Evolutionary conservation across 2,888 invertebrate species (phyloP).

Genomic region (Iselma pallidipennis): DNA sequence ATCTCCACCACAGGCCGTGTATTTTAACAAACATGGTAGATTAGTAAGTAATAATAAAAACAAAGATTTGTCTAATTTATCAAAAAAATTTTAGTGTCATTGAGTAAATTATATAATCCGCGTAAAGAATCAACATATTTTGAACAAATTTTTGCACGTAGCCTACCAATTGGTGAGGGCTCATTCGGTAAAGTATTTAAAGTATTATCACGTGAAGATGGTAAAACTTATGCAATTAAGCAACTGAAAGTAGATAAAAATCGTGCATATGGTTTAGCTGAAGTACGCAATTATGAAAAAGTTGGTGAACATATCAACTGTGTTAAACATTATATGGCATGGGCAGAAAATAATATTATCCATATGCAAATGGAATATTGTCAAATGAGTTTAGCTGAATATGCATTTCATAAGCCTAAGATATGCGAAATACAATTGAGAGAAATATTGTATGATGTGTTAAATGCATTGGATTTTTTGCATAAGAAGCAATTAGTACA

Average conservation of each 20-base stretch:
- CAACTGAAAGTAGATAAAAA: slow-evolving; percentile 64
- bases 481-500: slow-evolving; percentile 71
- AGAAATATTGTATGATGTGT: slow-evolving; percentile 68
- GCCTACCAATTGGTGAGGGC: slow-evolving; percentile 69
- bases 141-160: slow-evolving; percentile 68
- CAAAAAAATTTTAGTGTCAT: slow-evolving; percentile 33
- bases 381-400: slow-evolving; percentile 63
- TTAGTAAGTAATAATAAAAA: no score
- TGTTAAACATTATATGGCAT: slow-evolving; percentile 68
- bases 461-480: slow-evolving; percentile 67
- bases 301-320: slow-evolving; percentile 70
- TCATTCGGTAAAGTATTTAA: slow-evolving; percentile 77
- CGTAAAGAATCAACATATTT: slow-evolving; percentile 60
- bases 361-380: slow-evolving; percentile 76
- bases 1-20: no score
- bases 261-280: slow-evolving; percentile 62
- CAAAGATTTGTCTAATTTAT: no score
- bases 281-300: slow-evolving; percentile 70
- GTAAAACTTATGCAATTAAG: slow-evolving; percentile 71
- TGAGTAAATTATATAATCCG: slow-evolving; percentile 53
- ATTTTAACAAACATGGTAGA: no score
- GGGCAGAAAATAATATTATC: slow-evolving; percentile 72
- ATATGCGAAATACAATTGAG: slow-evolving; percentile 67
- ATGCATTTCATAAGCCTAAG: slow-evolving; percentile 60
- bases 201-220: slow-evolving; percentile 68